A percentile compares a stretch with the other conserved stretches of the same genome.
Conservation (phyloP, 2,888 invertebrate genomes). For the Tinea semifulvella region DNA sequence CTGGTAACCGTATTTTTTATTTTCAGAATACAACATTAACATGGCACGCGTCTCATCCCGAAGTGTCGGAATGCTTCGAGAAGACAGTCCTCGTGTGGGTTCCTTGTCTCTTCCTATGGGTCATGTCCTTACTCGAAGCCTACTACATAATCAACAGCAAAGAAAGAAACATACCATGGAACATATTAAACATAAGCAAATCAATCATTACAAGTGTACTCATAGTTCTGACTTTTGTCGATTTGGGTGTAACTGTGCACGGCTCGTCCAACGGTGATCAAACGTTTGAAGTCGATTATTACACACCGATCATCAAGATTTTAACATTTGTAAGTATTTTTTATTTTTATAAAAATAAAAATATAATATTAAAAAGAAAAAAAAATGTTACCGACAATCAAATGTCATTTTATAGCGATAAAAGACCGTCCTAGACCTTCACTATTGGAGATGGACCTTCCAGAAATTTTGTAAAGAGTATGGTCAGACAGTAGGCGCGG, state of each 20-base stretch:
- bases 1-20: constrained; percentile 18
- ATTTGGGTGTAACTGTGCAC: constrained; percentile 71
- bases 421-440: no score
- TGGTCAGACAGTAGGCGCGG: no score
- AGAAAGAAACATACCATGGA: constrained; percentile 82
- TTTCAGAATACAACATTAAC: constrained; percentile 79
- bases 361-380: background rate
- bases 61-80: constrained; percentile 91
- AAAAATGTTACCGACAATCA: no score
- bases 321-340: constrained; percentile 80
- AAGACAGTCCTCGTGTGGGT: constrained; percentile 90
- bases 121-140: constrained; percentile 76
- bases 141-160: constrained; percentile 80
- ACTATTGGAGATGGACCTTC: no score
- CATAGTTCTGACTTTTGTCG: constrained; percentile 72
- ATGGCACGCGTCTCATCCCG: constrained; percentile 85
- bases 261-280: constrained; percentile 53
- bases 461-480: no score
- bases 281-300: constrained; percentile 76
- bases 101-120: constrained; percentile 87
- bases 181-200: constrained; percentile 75
- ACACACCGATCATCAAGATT: constrained; percentile 80
- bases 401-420: no score
- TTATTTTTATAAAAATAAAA: background rate
- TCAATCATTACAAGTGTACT: constrained; percentile 70